Base-by-base conservation (phyloP, 2,888 invertebrate species). In the Andrena dorsata region DNA sequence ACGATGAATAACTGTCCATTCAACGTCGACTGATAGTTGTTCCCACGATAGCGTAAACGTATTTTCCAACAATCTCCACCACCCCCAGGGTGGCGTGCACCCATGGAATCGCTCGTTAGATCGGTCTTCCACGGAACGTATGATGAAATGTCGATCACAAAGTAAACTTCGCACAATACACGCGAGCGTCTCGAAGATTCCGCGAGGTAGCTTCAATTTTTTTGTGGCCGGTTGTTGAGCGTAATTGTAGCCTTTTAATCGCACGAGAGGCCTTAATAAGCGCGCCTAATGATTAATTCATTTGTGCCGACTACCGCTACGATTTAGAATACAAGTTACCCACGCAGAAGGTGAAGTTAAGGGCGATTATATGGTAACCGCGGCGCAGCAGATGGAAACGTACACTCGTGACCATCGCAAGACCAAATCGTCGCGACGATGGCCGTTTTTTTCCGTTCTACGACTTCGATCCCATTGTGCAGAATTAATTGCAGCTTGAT, bases 1-100 rank as follows among this genome's bases (percentile, higher is more conserved):
- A 86, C 78, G 63, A 69, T 63, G 76, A 76, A 70, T 80, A 82
- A 78, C 82, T 68, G 66, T 72, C 28, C 65, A 53, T 61, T 73
- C 60, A 51, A 70, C 53, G 56, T 63, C 60, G 47, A 20, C 28
- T 28, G 75, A 80, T 70, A 70, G 47, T 51, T 63, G 82, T 88
- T 86, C 88, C 83, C 84, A 88, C 83, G 88, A 82, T 70, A 73
- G 49, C 26, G 74, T 73, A 61, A 76, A 76, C 82, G 41, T 60
- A 35, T 63, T 79, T 83, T 83, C 69, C 74, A 81, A 51, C 69
- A 53, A 65, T 53, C 64, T n/a, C 47, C 35, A 35, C 8, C 60
- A 76, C 74, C 70, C 10, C 26, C 26, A 65, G 74, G 51, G 8
- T 51, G 69, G 28, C 26, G 65, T 72, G 49, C 69, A 4, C 23